phyloP scores from a whole-genome alignment of 2,797 vertebrate species.

The Sternarchorhynchus goeldii region DNA sequence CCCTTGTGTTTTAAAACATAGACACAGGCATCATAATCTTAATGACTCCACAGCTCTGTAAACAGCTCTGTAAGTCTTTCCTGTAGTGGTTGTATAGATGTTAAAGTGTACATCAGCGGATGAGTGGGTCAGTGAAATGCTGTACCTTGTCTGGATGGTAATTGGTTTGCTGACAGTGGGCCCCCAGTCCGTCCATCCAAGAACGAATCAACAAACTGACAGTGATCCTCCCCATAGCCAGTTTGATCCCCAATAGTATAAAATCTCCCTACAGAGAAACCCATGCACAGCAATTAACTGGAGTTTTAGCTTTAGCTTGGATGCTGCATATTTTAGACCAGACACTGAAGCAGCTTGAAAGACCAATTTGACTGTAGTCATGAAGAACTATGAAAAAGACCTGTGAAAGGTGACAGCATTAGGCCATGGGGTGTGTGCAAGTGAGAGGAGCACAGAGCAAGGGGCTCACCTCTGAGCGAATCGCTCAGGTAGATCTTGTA shows the following conservation, averaged over 20 bases:
- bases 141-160: conserved; percentile 82
- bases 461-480: conserved; percentile 86
- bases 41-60: too few species aligned
- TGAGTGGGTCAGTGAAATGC: conserved; percentile 6
- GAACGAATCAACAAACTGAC: conserved; percentile 98
- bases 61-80: too few species aligned
- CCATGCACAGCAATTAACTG: not conserved
- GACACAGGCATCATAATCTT: too few species aligned
- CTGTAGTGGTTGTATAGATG: too few species aligned
- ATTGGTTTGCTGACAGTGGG: conserved; percentile 79
- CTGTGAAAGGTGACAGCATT: not conserved
- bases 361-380: not conserved
- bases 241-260: conserved; percentile 96
- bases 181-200: conserved; percentile 92
- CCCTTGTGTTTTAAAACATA: not conserved
- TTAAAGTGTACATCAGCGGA: too few species aligned
- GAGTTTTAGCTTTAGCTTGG: not conserved
- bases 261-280: conserved; percentile 84
- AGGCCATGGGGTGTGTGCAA: not conserved
- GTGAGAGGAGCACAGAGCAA: conserved; percentile 1
- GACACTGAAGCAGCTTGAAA: too few species aligned
- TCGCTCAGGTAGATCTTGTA: conserved; percentile 99
- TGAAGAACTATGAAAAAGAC: not conserved
- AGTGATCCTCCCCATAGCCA: conserved; percentile 95
- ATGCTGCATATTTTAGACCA: not conserved